Conservation (phyloP, 2,113 vertebrate species). For the Trachemys scripta region DNA sequence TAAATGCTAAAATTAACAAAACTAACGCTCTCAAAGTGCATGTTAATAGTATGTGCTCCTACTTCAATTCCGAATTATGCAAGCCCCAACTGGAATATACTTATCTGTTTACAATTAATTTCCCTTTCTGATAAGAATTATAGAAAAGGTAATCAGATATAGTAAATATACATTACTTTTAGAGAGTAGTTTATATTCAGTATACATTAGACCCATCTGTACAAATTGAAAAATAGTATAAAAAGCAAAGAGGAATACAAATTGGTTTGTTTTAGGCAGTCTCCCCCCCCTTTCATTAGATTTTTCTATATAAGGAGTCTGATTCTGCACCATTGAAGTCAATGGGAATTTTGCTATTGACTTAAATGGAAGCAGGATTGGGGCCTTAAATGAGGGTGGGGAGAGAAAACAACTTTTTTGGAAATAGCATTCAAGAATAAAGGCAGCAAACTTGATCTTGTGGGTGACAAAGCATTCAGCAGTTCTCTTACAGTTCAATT, state of each 20-base stretch:
- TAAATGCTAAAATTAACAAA: too few relatives aligned
- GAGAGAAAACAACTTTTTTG: not conserved
- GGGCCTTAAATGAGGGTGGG: not conserved
- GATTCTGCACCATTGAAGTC: fast-evolving
- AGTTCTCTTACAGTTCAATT: not conserved
- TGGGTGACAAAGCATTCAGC: not conserved
- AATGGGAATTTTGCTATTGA: not conserved
- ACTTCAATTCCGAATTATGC: not conserved
- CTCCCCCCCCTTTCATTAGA: not conserved
- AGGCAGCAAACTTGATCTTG: not conserved
- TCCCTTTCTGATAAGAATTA: not conserved
- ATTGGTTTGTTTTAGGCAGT: not conserved
- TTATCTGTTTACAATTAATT: not conserved
- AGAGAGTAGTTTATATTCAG: not conserved
- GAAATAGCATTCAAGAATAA: not conserved
- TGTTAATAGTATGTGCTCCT: not conserved
- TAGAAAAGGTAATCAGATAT: not conserved
- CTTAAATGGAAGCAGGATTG: not conserved
- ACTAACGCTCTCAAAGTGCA: too few relatives aligned
- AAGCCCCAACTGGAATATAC: not conserved
- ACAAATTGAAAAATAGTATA: not conserved
- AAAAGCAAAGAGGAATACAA: not conserved
- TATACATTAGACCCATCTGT: not conserved
- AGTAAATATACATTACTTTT: not conserved
- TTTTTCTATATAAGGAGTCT: not conserved